Base-by-base conservation (phyloP, 2,888 invertebrate species). In the Pristionchus exspectatus region DNA sequence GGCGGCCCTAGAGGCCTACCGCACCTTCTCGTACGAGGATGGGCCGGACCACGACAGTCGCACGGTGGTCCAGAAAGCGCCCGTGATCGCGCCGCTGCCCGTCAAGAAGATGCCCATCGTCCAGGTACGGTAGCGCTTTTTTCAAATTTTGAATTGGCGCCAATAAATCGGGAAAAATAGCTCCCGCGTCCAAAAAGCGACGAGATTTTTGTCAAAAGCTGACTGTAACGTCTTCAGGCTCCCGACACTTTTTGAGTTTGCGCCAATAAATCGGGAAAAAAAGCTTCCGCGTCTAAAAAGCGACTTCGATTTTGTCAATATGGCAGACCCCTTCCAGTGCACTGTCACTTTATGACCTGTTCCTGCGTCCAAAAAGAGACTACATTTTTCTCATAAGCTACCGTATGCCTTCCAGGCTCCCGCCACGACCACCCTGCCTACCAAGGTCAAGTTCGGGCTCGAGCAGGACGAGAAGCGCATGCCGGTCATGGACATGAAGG, bases 11-110 rank as follows among this genome's bases (percentile, higher is more conserved):
- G 92, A 94, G 83, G 94, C 93, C 69, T 94, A 93, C 92, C 91
- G 94, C 81, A 94, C 94, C 33, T 95, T 93, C 92, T 93, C 93
- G 85, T 93, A 91, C 90, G 94, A 94, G 89, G 91, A 91, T 54
- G 94, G 94, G 66, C 94, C 93, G n/a, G 93, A 94, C 83, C 94
- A 94, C 90, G 93, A 93, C 63, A 88, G 33, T 24, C 69, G 92
- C 21, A 90, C 66, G 21, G 77, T 77, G 18, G 85, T 59, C 44
- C 56, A 21, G 56, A 56, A 27, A 27, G 44, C 21, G n/a, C 44
- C 24, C 50, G n/a, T 44, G 18, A 44, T 44, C 24, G 21, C 24
- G 24, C 21, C 77, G n/a, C 24, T 44, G 44, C 7, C 77, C n/a
- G n/a, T 50, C 44, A 38, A 77, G 77, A 77, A 38, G 74, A 69